These are phyloP conservation scores for Microvelia longipes DNA, from an alignment of 1,140 invertebrate species.

Conservation along the genomic window DNA sequence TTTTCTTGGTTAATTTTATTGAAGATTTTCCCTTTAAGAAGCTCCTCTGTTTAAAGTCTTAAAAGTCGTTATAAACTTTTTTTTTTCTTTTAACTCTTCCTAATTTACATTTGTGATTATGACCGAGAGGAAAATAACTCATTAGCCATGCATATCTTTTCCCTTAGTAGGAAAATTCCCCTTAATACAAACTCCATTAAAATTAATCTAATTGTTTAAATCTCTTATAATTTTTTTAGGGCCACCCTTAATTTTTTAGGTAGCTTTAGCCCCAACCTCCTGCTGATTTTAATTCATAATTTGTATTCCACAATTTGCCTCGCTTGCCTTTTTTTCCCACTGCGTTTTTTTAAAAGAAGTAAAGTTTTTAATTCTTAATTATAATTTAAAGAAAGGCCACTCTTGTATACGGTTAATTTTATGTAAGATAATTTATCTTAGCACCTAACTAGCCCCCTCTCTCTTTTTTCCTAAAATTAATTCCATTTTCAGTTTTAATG, in stretches of 20 bases:
- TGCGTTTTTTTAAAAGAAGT: too few relatives aligned
- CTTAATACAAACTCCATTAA: not conserved
- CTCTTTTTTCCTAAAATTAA: too few relatives aligned
- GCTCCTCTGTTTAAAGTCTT: not conserved
- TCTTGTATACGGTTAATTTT: too few relatives aligned
- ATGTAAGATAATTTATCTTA: too few relatives aligned
- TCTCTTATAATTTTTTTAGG: not conserved
- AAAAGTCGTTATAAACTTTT: not conserved
- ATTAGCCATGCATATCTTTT: not conserved
- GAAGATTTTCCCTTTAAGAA: not conserved
- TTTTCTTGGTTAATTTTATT: not conserved
- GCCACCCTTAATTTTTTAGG: not conserved
- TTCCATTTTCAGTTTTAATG: too few relatives aligned
- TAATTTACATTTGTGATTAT: not conserved
- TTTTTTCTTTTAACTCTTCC: not conserved
- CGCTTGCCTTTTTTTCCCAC: not conserved
- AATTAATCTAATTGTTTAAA: not conserved
- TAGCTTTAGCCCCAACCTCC: not conserved
- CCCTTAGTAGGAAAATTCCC: not conserved
- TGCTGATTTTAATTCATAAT: not conserved
- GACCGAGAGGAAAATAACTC: not conserved
- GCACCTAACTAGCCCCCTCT: too few relatives aligned
- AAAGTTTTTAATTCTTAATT: too few relatives aligned
- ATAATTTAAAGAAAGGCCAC: too few relatives aligned
- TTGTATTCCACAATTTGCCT: not conserved